Base-by-base conservation (phyloP, 2,113 vertebrate species). In the Catagonus wagneri region DNA sequence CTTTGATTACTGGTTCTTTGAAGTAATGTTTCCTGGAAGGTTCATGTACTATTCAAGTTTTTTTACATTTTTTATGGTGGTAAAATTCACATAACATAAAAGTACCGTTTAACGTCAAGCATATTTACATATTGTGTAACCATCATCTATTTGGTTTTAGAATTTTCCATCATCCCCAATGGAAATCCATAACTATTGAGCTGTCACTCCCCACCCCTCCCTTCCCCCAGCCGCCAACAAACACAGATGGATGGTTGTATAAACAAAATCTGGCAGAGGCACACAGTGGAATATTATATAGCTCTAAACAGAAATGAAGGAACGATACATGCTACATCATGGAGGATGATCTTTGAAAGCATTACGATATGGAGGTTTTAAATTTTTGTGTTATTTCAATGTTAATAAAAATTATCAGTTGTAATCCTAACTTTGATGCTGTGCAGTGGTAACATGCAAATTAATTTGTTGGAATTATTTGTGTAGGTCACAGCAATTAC, bases 1-100 rank as follows among this genome's bases (percentile, higher is more conserved):
- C 63, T 78, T 69, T 95, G 39, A 54, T 79, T 84, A 58, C 44
- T 69, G 34, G 36, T 89, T 80, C 65, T 90, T 52, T 93, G 56
- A 90, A 93, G 71, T 63, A 54, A 83, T 27, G 22, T 78, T 71
- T 93, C 56, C 58, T 79, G n/a, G 71, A 61, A 78, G 39, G 22
- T 68, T 54, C 27, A 0, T 71, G 50, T 52, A 11, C 12, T 72
- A 36, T 79, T 36, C 78, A 44, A 44, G 23, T 14, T 20, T 83
- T 83, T 68, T 19, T 13, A 56, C 7, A n/a, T 29, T 32, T 32
- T 61, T 27, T 63, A 63, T 72, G 32, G 63, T 54, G 29, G 39
- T 72, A 39, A 86, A 72, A 90, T 61, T 54, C 16, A 75, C 61
- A 32, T 71, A 78, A 90, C 3, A 16, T 27, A 39, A 78, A 84